Evolutionary conservation across 1,140 invertebrate species (phyloP).

Genomic region (Megalopta genalis): DNA sequence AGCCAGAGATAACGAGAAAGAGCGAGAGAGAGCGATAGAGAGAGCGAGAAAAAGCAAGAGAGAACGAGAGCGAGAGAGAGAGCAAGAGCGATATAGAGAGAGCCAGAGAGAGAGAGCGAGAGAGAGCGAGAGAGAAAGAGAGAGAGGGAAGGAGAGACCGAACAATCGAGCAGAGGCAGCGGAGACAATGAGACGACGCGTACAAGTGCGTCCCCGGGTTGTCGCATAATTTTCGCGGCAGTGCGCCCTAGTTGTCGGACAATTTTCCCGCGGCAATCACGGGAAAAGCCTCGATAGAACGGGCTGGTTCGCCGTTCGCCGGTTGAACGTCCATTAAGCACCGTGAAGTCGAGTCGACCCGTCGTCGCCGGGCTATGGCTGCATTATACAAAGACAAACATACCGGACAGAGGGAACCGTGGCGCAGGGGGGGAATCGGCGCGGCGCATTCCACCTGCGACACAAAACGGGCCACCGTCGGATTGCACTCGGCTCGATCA

Average conservation of each 20-base stretch:
- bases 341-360: background rate
- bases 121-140: too few relatives aligned
- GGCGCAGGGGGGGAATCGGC: background rate
- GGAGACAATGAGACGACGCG: background rate
- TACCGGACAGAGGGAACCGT: too few relatives aligned
- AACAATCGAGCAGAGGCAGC: too few relatives aligned
- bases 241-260: background rate
- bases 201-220: background rate
- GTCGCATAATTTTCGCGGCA: background rate
- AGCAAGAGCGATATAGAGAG: too few relatives aligned
- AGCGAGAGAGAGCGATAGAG: too few relatives aligned
- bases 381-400: background rate
- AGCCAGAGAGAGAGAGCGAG: too few relatives aligned
- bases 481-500: constrained; percentile 2
- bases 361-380: background rate
- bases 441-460: background rate
- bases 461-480: background rate
- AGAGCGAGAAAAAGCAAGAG: too few relatives aligned
- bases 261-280: background rate
- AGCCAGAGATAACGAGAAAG: too few relatives aligned
- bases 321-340: background rate
- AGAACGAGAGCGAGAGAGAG: too few relatives aligned
- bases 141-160: too few relatives aligned
- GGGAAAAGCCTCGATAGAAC: background rate
- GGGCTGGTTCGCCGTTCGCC: background rate